A percentile compares a stretch with the other conserved stretches of the same genome.
Conservation (phyloP, 2,113 vertebrate species). For the Eira barbara region DNA sequence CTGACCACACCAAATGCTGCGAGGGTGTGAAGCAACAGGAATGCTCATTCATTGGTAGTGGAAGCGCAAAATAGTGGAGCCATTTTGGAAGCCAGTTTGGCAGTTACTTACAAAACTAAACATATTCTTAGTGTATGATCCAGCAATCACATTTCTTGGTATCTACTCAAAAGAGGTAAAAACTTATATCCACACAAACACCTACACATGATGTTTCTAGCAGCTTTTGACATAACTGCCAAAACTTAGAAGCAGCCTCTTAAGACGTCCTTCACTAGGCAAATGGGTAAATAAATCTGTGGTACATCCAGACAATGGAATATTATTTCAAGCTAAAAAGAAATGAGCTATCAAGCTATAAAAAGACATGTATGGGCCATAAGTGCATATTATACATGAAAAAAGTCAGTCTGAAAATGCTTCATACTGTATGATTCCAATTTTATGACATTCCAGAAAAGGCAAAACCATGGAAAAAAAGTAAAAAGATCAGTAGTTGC, state of each 20-base stretch:
- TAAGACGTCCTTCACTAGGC: background rate
- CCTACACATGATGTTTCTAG: background rate
- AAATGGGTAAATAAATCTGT: background rate
- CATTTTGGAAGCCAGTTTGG: background rate
- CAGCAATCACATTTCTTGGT: too few species aligned
- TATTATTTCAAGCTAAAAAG: background rate
- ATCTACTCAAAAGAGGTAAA: background rate
- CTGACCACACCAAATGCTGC: background rate
- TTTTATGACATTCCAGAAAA: background rate
- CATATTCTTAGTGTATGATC: background rate
- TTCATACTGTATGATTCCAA: background rate
- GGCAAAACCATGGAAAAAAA: background rate
- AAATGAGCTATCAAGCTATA: background rate
- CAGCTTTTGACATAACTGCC: background rate
- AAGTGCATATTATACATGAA: background rate
- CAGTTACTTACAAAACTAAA: background rate
- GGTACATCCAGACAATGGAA: background rate
- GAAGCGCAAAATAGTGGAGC: background rate
- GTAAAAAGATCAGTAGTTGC: background rate
- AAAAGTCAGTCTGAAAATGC: background rate
- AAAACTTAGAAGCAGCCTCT: background rate
- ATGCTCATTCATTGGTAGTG: background rate
- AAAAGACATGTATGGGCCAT: background rate
- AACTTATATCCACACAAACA: background rate
- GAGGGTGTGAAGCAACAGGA: background rate